Conservation (phyloP, 2,113 vertebrate species). For the Hiodon tergisus region DNA sequence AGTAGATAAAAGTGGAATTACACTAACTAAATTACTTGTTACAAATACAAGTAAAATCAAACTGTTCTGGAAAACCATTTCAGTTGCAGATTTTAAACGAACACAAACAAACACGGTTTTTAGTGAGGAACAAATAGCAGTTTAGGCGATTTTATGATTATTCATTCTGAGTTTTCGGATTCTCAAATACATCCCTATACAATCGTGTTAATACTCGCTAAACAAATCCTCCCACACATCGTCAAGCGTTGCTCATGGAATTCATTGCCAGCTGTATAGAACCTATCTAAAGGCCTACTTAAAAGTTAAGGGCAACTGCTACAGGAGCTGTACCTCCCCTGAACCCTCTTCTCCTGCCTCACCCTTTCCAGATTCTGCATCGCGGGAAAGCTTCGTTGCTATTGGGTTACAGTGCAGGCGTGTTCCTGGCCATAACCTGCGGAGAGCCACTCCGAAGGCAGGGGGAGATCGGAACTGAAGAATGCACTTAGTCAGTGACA, state of each 20-base stretch:
- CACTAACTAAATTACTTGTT: no score
- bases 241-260: background rate
- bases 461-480: background rate
- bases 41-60: no score
- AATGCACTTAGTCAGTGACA: conserved; percentile 3
- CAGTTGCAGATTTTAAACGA: no score
- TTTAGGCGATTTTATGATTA: no score
- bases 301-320: background rate
- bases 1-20: no score
- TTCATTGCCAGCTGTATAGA: background rate
- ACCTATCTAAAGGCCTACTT: background rate
- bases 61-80: no score
- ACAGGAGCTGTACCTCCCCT: background rate
- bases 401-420: conserved; percentile 20
- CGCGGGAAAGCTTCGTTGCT: conserved; percentile 6
- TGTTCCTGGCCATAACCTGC: background rate
- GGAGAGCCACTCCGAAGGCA: background rate
- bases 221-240: background rate
- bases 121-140: no score
- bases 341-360: conserved; percentile 11
- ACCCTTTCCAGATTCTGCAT: background rate
- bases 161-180: no score
- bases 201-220: no score
- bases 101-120: no score
- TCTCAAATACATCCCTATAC: no score